Evolutionary conservation across 2,888 invertebrate genomes (phyloP), one percentile per base, ranked within the genome.

Genomic region (Eupithecia subfuscata): DNA sequence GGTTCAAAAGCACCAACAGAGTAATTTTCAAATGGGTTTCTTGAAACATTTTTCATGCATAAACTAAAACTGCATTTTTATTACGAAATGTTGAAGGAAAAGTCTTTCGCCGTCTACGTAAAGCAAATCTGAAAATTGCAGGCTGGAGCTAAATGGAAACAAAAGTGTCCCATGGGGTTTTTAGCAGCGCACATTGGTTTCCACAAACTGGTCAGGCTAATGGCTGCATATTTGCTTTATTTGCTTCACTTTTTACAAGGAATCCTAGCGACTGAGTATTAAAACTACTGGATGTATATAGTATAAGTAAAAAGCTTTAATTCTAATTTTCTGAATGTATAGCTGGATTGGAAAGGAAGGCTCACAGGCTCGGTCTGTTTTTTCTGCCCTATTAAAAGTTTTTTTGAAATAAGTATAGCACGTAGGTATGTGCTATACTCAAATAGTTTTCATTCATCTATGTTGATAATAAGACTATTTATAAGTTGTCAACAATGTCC

Each of bases 101-200:
- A 64, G 34, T 64, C 64, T 64, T 64, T 64, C 18, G 18, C 64
- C 64, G 64, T 64, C 64, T 34, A 12, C 67, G 75, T 60, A 25
- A 43, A 34, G 22, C 52, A 69, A 75, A 70, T 73, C 71, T 69
- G 71, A 56, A 75, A 72, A 75, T 70, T 69, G 67, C 71, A 40
- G 12, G 48, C 69, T 60, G 70, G 9, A 48, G 52, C 68, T 48
- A 76, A 74, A 76, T 76, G 30, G 18, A 63, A 45, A 48, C 22
- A 48, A 48, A 67, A 65, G 40, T 9, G 43, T 73, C 75, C 64
- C 75, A 40, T 30, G 60, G 76, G 68, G 73, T 30, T 64, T 64
- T 34, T 64, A 64, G 64, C 5, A 34, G 34, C 12, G 64, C 9
- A 64, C 64, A 64, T 64, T 34, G 64, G 64, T 34, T 30, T 34